Evolutionary conservation across 2,113 vertebrate genomes (phyloP), one percentile per base, ranked within the genome.

Genomic region (Morone saxatilis): DNA sequence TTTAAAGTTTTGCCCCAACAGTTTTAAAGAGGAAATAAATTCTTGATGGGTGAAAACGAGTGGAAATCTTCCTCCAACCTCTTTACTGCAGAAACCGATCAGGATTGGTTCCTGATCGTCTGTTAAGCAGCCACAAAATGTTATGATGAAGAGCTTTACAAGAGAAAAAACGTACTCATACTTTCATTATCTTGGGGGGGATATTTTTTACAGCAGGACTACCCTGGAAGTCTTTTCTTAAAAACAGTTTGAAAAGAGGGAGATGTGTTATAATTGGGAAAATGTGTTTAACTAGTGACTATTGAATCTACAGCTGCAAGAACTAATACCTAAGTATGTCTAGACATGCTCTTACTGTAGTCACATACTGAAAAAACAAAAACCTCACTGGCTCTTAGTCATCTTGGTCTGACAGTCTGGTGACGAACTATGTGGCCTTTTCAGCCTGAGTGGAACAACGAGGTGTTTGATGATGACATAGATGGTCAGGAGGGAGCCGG

Each of bases 391-490:
- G 61, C 61, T 76, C 6, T 62, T 1, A 14, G 72, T n/a, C 45
- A 4, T 59, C 40, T 54, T 5, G 38, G 38, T 68, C 51, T 71
- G 70, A 83, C 78, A 50, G 57, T 59, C 40, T 69, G 60, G 56
- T 89, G 80, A 88, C 53, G 1, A 76, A 59, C 31, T 82, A 0
- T 94, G 87, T 94, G 93, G 93, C 92, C 88, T 92, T 92, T 95
- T 87, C 94, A 95, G 96, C 91, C 92, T 83, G 88, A 93, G 85
- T 81, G 91, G 84, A 67, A 67, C 90, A 93, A 93, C 89, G 94
- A 96, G 75, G 96, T 96, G 80, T 96, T 96, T 94, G 91, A 92
- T 41, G 90, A 92, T 78, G 89, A 85, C 85, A 78, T 68, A n/a
- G 91, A 90, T 13, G 87, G 86, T 89, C 86, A 83, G 84, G 87